These are phyloP conservation scores for Celastrina argiolus DNA, from an alignment of 2,888 invertebrate species.

Conservation along the genomic window DNA sequence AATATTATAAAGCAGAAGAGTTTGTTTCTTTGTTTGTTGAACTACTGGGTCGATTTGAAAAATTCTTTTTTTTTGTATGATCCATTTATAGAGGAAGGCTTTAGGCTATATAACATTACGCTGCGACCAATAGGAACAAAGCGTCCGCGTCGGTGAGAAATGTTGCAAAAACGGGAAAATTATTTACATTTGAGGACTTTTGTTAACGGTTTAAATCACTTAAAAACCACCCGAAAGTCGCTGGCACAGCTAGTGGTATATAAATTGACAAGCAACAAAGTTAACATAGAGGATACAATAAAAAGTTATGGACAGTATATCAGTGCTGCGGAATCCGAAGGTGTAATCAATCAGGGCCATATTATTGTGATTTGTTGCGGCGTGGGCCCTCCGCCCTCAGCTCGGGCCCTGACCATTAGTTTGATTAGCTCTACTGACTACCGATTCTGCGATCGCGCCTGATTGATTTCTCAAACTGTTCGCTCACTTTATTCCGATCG, in stretches of 20 bases:
- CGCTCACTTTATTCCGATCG: constrained; percentile 45
- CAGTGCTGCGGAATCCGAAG: constrained; percentile 54
- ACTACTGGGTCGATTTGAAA: too few species aligned
- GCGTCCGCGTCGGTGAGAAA: too few species aligned
- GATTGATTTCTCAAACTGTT: constrained; percentile 69
- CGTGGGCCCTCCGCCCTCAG: constrained; percentile 39
- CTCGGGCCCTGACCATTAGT: constrained; percentile 46
- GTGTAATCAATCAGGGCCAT: constrained; percentile 64
- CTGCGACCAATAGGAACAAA: too few species aligned
- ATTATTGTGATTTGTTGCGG: constrained; percentile 71
- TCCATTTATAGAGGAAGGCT: too few species aligned
- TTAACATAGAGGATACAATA: constrained; percentile 11
- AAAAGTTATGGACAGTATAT: constrained; percentile 47
- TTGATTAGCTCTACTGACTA: constrained; percentile 68
- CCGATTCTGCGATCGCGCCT: constrained; percentile 68
- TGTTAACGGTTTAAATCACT: too few species aligned
- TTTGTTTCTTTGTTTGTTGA: too few species aligned
- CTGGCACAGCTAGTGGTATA: background rate
- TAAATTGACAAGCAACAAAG: background rate
- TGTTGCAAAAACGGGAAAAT: too few species aligned
- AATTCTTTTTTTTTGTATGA: too few species aligned
- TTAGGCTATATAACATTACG: too few species aligned
- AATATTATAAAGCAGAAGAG: too few species aligned
- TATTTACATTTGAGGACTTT: too few species aligned
- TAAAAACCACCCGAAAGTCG: too few species aligned